Conservation (phyloP, 2,888 invertebrate genomes). For the Arge pagana region DNA sequence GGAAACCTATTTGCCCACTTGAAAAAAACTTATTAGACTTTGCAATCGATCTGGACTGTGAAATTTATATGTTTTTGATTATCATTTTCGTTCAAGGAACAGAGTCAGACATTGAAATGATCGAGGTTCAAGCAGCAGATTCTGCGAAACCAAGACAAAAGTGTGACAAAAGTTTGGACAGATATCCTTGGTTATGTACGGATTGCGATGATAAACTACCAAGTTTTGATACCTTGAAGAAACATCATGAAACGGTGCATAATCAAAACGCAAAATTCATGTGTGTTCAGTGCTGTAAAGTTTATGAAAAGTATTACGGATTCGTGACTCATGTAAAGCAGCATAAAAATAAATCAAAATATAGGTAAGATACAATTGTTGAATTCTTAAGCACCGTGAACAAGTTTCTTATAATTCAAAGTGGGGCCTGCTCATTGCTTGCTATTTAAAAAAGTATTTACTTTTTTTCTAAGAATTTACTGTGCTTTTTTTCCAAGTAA, state of each 20-base stretch:
- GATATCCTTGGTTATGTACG: conserved; percentile 62
- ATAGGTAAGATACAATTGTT: conserved; percentile 59
- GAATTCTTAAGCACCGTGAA: too few relatives aligned
- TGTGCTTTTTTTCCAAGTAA: too few relatives aligned
- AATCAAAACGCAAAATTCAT: conserved; percentile 67
- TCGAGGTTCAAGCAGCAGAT: conserved; percentile 45
- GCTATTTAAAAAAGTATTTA: too few relatives aligned
- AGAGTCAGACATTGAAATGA: conserved; percentile 53
- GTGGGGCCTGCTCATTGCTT: too few relatives aligned
- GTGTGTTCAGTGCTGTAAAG: conserved; percentile 70
- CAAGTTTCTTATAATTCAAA: too few relatives aligned
- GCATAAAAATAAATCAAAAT: conserved; percentile 67
- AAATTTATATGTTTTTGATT: too few relatives aligned
- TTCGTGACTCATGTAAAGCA: conserved; percentile 69
- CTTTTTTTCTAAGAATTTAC: too few relatives aligned
- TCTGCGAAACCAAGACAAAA: conserved; percentile 39
- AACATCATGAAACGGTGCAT: conserved; percentile 67
- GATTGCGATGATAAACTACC: conserved; percentile 60
- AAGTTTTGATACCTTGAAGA: conserved; percentile 61
- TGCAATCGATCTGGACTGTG: too few relatives aligned
- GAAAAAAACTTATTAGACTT: not conserved
- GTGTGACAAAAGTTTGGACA: conserved; percentile 54
- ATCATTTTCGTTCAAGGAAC: conserved; percentile 38
- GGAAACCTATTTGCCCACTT: conserved; percentile 1
- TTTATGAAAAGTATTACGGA: conserved; percentile 65